Evolutionary conservation across 2,113 vertebrate genomes (phyloP).

Genomic region (Furnarius figulus): DNA sequence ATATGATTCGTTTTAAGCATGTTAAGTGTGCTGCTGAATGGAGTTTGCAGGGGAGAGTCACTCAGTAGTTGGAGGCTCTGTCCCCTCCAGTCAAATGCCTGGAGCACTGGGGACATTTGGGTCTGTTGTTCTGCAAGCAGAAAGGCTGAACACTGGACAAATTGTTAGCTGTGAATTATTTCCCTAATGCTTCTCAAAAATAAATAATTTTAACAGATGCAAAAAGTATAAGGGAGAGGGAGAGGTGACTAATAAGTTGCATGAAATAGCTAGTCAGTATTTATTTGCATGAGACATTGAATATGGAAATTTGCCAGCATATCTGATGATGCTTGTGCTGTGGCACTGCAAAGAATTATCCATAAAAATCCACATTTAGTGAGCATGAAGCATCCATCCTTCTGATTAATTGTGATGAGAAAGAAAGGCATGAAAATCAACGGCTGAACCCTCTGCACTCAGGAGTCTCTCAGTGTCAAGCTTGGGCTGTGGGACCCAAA

Average conservation of each 20-base stretch:
- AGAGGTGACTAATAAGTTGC: not conserved
- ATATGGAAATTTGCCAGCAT: not conserved
- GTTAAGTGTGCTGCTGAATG: not conserved
- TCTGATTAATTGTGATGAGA: not conserved
- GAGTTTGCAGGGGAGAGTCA: not conserved
- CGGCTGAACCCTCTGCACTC: not conserved
- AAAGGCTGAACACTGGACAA: not conserved
- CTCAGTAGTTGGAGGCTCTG: not conserved
- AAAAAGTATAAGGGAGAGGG: not conserved
- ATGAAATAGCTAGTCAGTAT: slow-evolving; percentile 11
- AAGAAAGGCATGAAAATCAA: not conserved
- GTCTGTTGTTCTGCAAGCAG: not conserved
- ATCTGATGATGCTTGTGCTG: not conserved
- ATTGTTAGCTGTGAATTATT: not conserved
- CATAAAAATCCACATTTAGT: not conserved
- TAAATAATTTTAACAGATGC: not conserved
- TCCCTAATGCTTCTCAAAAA: not conserved
- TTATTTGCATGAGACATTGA: slow-evolving; percentile 40
- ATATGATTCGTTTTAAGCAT: not conserved
- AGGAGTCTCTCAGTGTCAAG: not conserved
- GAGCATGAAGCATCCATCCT: not conserved
- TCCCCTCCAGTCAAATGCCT: not conserved
- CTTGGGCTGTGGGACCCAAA: not conserved
- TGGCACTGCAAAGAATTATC: not conserved
- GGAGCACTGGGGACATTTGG: not conserved